Base-by-base conservation (phyloP, 30 jellyfish, hydroid and myxozoan genomes). In the Chrysaora quinquecirrha region DNA sequence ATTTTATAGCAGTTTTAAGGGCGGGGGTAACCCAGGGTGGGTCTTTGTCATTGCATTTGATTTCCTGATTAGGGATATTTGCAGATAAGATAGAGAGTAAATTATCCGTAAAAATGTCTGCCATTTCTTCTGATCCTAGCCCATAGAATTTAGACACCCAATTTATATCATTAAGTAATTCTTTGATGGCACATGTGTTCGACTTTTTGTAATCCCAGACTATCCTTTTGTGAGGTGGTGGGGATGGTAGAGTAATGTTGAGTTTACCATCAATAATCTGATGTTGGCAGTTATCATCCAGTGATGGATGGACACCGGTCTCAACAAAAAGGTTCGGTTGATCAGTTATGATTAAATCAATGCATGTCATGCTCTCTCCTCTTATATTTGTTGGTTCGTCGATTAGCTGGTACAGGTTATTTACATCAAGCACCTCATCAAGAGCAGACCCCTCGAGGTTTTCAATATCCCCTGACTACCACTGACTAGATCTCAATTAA, bases 1-100 rank as follows among this genome's bases (percentile, higher is more conserved):
- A 16, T 43, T 69, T 69, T 11, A 69, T 32, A 34, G 81, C 67
- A 30, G 68, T 69, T 69, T 69, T 64, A 28, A 22, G 76, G 27
- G 76, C 22, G 21, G 76, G 76, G 24, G 76, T 64, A 12, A 64
- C 54, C 76, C 76, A 64, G 76, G 76, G 76, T 64, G 76, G 76
- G 9, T 64, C 76, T 64, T 64, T 64, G 76, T 64, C 76, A 64
- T 64, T 64, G 76, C 54, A 64, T 64, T 64, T 64, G 76, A 64
- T 64, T 64, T 64, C 50, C 76, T 30, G 48, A 64, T 64, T 64
- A 11, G 76, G 58, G 27, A 64, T 64, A 64, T 19, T 64, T 64
- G 76, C 54, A 22, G 54, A 64, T 64, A 64, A 64, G 76, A 64
- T 64, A 11, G 54, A 64, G 76, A 64, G 76, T 4, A 60, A 16